Base-by-base conservation (phyloP, 2,888 invertebrate species). In the Antitype chi region DNA sequence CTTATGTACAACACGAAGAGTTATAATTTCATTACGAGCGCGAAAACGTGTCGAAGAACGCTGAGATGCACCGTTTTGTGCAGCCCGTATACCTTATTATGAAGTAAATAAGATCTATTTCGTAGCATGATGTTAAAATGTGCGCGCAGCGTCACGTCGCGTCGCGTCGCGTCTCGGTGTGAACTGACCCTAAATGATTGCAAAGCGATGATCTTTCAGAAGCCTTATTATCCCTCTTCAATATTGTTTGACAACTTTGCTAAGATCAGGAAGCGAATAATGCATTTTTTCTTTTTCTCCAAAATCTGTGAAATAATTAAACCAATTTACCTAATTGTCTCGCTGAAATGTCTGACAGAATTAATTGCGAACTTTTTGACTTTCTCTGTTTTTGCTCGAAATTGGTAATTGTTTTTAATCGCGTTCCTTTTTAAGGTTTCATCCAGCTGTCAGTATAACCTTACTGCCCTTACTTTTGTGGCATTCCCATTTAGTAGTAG, bases 291-390 rank as follows among this genome's bases (percentile, higher is more conserved):
- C 25, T 17, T 43, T 28, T 55, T 47, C 43, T 20, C 20, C 15
- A 55, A 66, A 80, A 60, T 55, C 55, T 62, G 38, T 52, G 23
- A 63, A 72, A 67, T 83, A 78, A 83, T 86, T 83, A 55, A 86
- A 83, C 43, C 17, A 71, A 72, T 32, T 84, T 78, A n/a, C n/a
- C n/a, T n/a, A 78, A 73, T 73, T 73, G 72, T 70, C 23, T 20
- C 28, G 38, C 53, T 86, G 70, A 82, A 78, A 73, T 53, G 28
- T 72, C 53, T 73, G 86, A 70, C 84, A 23, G 79, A 60, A 78
- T 83, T 83, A 86, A 86, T 84, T 78, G 67, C n/a, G 17, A 83
- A 86, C 63, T 86, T 83, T 64, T 43, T 20, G 64, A 83, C 70
- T 73, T 78, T 62, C 15, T 38, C 67, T 77, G 69, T 57, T 53